Evolutionary conservation across 2,113 vertebrate species (phyloP).

Genomic region (Pachyramphus minor): DNA sequence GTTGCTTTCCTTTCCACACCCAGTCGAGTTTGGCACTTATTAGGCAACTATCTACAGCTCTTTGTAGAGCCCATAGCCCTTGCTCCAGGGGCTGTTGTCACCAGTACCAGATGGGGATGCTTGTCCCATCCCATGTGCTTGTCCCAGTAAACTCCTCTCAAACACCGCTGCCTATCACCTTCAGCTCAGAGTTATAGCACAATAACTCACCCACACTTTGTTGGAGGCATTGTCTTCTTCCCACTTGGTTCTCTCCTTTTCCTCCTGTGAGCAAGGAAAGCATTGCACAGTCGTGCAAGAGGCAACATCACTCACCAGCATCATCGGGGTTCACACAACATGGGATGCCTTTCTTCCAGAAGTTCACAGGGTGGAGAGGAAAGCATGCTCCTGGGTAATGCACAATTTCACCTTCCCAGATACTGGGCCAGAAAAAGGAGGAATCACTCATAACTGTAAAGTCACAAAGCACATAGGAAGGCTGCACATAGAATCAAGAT

Average conservation of each 20-base stretch:
- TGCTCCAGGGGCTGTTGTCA: neutral
- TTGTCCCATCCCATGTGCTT: neutral
- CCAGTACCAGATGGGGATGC: neutral
- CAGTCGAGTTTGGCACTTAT: neutral
- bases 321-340: neutral
- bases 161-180: neutral
- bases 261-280: neutral
- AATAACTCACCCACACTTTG: neutral
- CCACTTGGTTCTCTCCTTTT: neutral
- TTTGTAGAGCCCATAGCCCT: neutral
- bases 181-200: neutral
- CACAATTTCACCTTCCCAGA: neutral
- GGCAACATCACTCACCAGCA: neutral
- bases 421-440: neutral
- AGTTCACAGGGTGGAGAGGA: neutral
- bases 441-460: neutral
- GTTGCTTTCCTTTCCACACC: neutral
- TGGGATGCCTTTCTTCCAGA: neutral
- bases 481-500: neutral
- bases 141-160: neutral
- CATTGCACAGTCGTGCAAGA: neutral
- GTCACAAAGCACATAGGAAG: neutral
- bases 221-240: neutral
- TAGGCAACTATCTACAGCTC: neutral
- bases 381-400: neutral